Evolutionary conservation across 2,797 vertebrate species (phyloP).

Genomic region (Tinamus major): DNA sequence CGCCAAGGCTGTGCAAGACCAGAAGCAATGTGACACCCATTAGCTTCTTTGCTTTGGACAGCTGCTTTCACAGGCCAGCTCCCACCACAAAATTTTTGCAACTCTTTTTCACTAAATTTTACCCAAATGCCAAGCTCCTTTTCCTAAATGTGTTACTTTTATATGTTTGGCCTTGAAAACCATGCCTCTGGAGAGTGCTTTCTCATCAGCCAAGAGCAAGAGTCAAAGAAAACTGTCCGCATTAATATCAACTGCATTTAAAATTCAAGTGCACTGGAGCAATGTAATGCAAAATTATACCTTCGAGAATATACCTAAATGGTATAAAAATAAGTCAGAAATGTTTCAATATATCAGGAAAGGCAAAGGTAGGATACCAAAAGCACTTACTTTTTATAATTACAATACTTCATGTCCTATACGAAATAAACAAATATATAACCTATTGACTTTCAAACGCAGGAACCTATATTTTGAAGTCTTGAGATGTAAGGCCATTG

Average conservation of each 20-base stretch:
- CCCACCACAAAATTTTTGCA: rapidly evolving
- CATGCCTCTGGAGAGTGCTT: background rate
- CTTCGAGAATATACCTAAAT: background rate
- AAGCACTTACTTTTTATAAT: background rate
- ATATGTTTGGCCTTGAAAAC: background rate
- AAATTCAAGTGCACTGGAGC: background rate
- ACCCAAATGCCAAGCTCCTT: background rate
- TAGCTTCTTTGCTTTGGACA: background rate
- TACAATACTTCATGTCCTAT: background rate
- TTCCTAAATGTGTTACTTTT: background rate
- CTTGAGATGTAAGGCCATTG: background rate
- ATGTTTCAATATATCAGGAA: background rate
- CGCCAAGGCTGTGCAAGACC: background rate
- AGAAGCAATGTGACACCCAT: background rate
- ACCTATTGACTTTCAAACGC: background rate
- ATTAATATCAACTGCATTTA: background rate
- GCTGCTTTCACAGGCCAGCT: rapidly evolving
- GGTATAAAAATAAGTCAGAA: background rate
- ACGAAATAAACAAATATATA: background rate
- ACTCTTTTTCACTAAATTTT: background rate
- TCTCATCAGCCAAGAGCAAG: rapidly evolving
- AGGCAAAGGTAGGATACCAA: background rate
- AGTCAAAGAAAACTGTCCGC: background rate
- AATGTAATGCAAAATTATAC: background rate
- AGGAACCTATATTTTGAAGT: background rate